Evolutionary conservation across 2,888 invertebrate genomes (phyloP).

Genomic region (Sceliomorpha sp.): DNA sequence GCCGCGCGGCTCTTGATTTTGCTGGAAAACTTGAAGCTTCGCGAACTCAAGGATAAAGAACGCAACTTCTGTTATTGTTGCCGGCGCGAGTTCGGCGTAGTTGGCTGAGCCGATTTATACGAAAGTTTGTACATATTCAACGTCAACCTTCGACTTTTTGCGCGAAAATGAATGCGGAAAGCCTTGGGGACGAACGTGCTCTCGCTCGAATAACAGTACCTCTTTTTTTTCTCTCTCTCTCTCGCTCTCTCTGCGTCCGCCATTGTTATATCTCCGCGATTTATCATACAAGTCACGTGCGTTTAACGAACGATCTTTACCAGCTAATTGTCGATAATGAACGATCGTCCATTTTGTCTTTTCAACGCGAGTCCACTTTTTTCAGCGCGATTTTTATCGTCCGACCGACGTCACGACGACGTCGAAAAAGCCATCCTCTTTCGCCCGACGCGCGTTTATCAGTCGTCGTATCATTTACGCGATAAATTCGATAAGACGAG

Average conservation of each 20-base stretch:
- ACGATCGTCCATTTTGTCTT: too few species aligned
- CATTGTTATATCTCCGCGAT: too few species aligned
- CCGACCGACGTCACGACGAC: too few species aligned
- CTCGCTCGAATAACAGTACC: background rate
- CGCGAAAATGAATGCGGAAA: background rate
- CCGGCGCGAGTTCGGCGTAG: slow-evolving; percentile 2
- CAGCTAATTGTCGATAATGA: too few species aligned
- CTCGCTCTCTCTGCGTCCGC: too few species aligned
- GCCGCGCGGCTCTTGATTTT: background rate
- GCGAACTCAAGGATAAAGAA: slow-evolving; percentile 4
- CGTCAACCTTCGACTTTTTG: background rate
- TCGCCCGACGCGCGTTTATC: background rate
- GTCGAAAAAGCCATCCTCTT: background rate
- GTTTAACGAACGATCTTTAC: too few species aligned
- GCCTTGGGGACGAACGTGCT: background rate
- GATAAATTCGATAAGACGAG: background rate
- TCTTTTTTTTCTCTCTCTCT: too few species aligned
- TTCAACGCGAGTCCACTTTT: too few species aligned
- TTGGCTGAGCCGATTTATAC: slow-evolving; percentile 2
- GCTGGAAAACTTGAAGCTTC: background rate
- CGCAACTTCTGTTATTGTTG: slow-evolving; percentile 6
- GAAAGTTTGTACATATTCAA: slow-evolving; percentile 16
- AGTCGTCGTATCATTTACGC: background rate
- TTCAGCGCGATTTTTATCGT: too few species aligned
- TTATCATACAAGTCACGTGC: too few species aligned